Evolutionary conservation across 2,888 invertebrate species (phyloP).

Genomic region (Drosophila neotestacea): DNA sequence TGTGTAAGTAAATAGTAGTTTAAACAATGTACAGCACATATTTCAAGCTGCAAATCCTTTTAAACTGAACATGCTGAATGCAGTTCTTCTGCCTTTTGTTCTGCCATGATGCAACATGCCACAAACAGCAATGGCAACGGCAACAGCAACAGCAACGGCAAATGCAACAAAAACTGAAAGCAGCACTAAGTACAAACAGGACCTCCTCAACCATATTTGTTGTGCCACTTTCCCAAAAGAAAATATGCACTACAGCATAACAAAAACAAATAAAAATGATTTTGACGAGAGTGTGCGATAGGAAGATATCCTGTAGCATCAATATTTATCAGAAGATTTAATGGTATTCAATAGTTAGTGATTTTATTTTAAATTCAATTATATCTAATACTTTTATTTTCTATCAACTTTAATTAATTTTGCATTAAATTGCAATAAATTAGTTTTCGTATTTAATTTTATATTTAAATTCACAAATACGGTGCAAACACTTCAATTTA

Average conservation of each 20-base stretch:
- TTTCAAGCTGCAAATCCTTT: slow-evolving; percentile 68
- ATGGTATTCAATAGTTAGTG: no score
- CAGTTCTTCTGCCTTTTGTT: slow-evolving; percentile 23
- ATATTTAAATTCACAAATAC: no score
- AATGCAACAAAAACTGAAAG: slow-evolving; percentile 16
- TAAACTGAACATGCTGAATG: slow-evolving; percentile 61
- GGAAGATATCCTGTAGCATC: slow-evolving; percentile 12
- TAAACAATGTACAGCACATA: slow-evolving; percentile 52
- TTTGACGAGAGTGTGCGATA: not conserved
- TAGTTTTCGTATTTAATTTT: no score
- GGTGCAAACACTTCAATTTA: no score
- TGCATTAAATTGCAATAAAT: no score
- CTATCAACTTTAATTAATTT: no score
- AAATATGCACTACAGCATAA: slow-evolving; percentile 59
- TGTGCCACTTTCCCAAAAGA: slow-evolving; percentile 56
- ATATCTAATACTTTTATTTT: no score
- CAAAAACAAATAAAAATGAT: slow-evolving; percentile 11
- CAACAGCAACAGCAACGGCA: slow-evolving; percentile 14
- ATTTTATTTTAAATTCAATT: no score
- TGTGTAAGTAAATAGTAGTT: slow-evolving; percentile 31
- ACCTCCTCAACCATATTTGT: slow-evolving; percentile 50
- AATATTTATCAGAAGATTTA: not conserved
- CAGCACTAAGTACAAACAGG: slow-evolving; percentile 34
- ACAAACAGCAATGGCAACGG: slow-evolving; percentile 34
- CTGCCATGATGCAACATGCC: slow-evolving; percentile 59